Evolutionary conservation across 2,113 vertebrate genomes (phyloP).

Genomic region (Pithys albifrons): DNA sequence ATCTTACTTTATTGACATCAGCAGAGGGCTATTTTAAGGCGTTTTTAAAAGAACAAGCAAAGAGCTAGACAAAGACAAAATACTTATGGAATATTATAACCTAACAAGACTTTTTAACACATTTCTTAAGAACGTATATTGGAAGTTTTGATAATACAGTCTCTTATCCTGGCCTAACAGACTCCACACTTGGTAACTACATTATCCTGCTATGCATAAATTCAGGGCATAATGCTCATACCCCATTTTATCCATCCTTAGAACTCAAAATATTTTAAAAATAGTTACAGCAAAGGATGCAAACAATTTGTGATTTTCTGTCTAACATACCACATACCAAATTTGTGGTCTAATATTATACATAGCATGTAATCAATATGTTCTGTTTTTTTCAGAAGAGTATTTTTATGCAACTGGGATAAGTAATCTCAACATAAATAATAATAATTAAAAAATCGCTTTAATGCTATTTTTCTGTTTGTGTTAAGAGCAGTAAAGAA

Average conservation of each 20-base stretch:
- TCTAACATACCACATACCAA: neutral
- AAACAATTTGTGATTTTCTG: neutral
- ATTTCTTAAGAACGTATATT: neutral
- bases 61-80: neutral
- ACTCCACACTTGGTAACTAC: neutral
- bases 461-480: neutral
- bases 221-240: neutral
- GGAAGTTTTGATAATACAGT: neutral
- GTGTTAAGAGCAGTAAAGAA: neutral
- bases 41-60: neutral
- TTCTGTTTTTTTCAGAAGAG: neutral
- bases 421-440: neutral
- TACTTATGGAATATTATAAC: neutral
- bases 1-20: neutral
- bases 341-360: neutral
- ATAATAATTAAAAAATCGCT: neutral
- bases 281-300: neutral
- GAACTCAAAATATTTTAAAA: neutral
- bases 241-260: fast-evolving
- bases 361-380: neutral
- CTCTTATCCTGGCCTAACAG: neutral
- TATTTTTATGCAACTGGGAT: neutral
- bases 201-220: neutral
- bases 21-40: neutral
- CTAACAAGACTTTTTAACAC: neutral